Evolutionary conservation across 1,140 invertebrate species (phyloP), one percentile per base, ranked within the genome.

Genomic region (Scaptomyza montana): DNA sequence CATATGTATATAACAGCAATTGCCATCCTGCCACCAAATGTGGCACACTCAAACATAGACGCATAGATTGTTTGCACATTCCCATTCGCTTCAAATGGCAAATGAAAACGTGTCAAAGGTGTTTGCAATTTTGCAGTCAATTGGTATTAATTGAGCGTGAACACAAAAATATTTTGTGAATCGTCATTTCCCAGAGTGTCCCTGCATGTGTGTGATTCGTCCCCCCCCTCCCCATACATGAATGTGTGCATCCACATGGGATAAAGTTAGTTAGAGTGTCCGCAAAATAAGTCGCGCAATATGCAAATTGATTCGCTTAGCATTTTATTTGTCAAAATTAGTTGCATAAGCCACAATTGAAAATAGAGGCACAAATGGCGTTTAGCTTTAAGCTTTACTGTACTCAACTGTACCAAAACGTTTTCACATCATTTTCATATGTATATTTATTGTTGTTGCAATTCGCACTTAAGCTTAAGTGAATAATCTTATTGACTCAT

Each of bases 61-160:
- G 47, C n/a, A n/a, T 9, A 16, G 4, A 28, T 59, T 41, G 36
- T 28, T 49, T 47, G 39, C 55, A 61, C 60, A 68, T 68, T 69
- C 57, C 54, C 65, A 70, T 61, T 73, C 62, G 76, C 67, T 67
- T 72, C 73, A 62, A 62, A 70, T 54, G 64, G 59, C 72, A 70
- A 78, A 75, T 78, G 73, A 36, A 80, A 87, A 78, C 73, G 73
- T 87, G 84, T 87, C 85, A 87, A 87, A 87, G 84, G 84, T 89
- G 85, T 87, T 87, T 87, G 84, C 84, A 87, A 87, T 87, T 87
- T 87, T 72, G 84, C 84, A 89, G 84, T 87, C 84, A 87, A 87
- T 87, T 87, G 84, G 84, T 77, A 87, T 87, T 87, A 87, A 87
- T 87, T 87, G 84, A 87, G 84, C 89, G 84, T 89, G 84, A 87